Percentiles rank a stretch among this genome's conserved stretches.
phyloP scores from a whole-genome alignment of 2,113 vertebrate genomes.

The Bufo gargarizans region DNA sequence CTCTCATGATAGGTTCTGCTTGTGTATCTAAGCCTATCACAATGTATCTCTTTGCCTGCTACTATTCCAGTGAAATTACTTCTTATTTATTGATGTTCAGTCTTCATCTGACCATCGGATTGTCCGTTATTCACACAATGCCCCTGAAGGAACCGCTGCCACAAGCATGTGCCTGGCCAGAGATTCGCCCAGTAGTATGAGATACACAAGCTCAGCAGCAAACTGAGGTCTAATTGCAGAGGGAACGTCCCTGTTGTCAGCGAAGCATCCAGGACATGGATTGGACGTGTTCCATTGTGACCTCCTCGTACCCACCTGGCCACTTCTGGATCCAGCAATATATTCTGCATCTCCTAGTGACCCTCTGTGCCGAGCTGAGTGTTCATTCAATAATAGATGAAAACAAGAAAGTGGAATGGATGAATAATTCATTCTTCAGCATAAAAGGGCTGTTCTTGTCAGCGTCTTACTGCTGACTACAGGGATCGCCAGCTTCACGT shows the following conservation, averaged over 20 bases:
- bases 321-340: not conserved
- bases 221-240: not conserved
- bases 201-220: no score
- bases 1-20: no score
- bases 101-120: no score
- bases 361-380: constrained; percentile 24
- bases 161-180: no score
- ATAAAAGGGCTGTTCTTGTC: constrained; percentile 9
- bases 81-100: no score
- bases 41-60: no score
- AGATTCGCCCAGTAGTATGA: no score
- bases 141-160: no score
- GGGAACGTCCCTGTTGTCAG: not conserved
- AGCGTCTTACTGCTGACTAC: constrained; percentile 5
- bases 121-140: no score
- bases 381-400: constrained; percentile 48
- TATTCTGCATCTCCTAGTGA: not conserved
- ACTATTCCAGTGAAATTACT: no score
- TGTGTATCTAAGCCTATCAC: no score
- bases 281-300: not conserved
- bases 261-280: not conserved
- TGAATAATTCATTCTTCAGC: constrained; percentile 41
- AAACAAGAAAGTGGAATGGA: constrained; percentile 16
- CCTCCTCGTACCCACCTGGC: not conserved
- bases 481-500: no score